These are phyloP conservation scores for Regulus satrapa DNA, from an alignment of 2,113 vertebrate species.

Conservation along the genomic window DNA sequence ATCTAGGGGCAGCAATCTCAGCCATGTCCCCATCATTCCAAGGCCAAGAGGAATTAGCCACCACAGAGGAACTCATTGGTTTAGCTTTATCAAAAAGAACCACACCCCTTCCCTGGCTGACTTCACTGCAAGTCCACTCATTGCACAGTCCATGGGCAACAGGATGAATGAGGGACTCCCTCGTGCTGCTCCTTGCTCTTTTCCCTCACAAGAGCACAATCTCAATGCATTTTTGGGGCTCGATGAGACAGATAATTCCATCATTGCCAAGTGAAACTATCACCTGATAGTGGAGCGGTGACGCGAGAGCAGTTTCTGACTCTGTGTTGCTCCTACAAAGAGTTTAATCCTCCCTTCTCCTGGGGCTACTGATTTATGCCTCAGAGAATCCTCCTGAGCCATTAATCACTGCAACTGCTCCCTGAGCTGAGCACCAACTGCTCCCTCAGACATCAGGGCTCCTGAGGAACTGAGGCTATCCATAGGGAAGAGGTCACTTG, in stretches of 20 bases:
- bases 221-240: background rate
- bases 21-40: too few relatives aligned
- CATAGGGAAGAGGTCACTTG: background rate
- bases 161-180: background rate
- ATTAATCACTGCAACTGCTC: background rate
- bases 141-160: background rate
- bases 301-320: background rate
- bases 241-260: background rate
- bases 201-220: background rate
- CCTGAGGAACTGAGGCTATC: background rate
- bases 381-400: background rate
- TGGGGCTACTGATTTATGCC: background rate
- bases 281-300: background rate
- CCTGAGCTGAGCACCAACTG: background rate
- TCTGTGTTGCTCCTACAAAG: background rate
- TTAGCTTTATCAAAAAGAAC: background rate
- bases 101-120: background rate
- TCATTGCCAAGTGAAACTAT: background rate
- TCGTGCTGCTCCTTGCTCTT: background rate
- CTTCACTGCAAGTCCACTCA: background rate
- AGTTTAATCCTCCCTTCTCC: background rate
- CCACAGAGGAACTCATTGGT: background rate
- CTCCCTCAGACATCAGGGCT: background rate
- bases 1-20: accelerated
- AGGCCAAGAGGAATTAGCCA: background rate